These are phyloP conservation scores for Acanthopleura granulata DNA, from an alignment of 2,888 invertebrate genomes.

Conservation along the genomic window DNA sequence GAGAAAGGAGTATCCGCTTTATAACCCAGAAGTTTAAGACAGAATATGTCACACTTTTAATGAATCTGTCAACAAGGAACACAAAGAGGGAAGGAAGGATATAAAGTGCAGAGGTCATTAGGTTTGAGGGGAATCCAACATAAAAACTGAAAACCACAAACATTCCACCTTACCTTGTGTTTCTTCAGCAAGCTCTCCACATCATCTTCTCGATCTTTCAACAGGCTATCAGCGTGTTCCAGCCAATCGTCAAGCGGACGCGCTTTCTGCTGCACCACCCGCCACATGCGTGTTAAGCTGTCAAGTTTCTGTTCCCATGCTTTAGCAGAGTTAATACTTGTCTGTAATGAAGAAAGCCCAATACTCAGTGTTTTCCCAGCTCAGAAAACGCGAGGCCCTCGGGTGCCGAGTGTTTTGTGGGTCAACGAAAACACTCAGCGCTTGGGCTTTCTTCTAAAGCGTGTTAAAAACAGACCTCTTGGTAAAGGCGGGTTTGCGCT, in stretches of 20 bases:
- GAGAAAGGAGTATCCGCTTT: too few relatives aligned
- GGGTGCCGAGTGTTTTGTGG: slow-evolving; percentile 11
- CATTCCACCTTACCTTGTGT: slow-evolving; percentile 48
- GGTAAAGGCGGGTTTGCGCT: neutral
- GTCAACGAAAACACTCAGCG: slow-evolving; percentile 16
- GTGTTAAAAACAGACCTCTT: neutral
- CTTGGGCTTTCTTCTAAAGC: slow-evolving; percentile 13
- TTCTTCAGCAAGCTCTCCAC: slow-evolving; percentile 56
- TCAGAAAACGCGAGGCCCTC: slow-evolving; percentile 12
- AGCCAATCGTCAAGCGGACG: slow-evolving; percentile 89
- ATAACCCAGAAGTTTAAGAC: too few relatives aligned
- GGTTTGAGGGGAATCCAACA: too few relatives aligned
- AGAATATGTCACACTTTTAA: too few relatives aligned
- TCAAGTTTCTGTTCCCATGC: slow-evolving; percentile 76
- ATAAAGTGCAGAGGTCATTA: too few relatives aligned
- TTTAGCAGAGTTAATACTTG: slow-evolving; percentile 52
- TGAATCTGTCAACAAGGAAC: too few relatives aligned
- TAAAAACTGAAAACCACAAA: too few relatives aligned
- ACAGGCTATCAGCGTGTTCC: slow-evolving; percentile 83
- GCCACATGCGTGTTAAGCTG: slow-evolving; percentile 86
- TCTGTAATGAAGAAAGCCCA: slow-evolving; percentile 37
- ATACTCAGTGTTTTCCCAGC: slow-evolving; percentile 19
- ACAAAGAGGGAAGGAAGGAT: too few relatives aligned
- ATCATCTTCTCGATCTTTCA: slow-evolving; percentile 73
- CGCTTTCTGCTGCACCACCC: slow-evolving; percentile 84